These are phyloP conservation scores for Lepidurus apus DNA, from an alignment of 1,140 invertebrate species.

Conservation along the genomic window DNA sequence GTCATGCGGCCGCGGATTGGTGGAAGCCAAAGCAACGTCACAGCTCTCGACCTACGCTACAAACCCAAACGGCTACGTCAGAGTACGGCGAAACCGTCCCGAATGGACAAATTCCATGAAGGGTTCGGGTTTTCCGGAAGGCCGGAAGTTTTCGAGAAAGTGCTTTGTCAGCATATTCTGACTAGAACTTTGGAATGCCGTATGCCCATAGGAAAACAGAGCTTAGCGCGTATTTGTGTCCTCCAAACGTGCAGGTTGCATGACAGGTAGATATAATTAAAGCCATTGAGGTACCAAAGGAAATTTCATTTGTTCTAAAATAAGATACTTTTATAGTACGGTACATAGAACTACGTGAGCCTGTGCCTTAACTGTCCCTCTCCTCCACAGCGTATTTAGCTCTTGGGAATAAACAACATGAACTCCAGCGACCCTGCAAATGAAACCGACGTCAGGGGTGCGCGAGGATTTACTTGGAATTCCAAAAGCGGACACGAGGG, in stretches of 20 bases:
- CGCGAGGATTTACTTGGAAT: background rate
- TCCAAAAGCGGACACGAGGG: background rate
- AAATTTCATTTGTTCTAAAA: too few relatives aligned
- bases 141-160: conserved; percentile 21
- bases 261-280: background rate
- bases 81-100: conserved; percentile 17
- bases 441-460: conserved; percentile 8
- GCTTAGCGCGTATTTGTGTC: background rate
- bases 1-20: background rate
- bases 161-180: conserved; percentile 21
- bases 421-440: conserved; percentile 17
- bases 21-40: background rate
- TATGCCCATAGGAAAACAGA: background rate
- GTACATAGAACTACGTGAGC: background rate
- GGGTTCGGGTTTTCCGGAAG: conserved; percentile 12
- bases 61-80: background rate
- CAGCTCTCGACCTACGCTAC: background rate
- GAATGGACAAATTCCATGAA: conserved; percentile 1
- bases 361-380: background rate
- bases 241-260: background rate
- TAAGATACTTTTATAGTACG: too few relatives aligned
- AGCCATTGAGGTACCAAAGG: too few relatives aligned
- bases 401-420: conserved; percentile 13
- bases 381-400: background rate
- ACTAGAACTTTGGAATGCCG: background rate